phyloP scores from a whole-genome alignment of 2,888 invertebrate species.

The Steinernema carpocapsae region DNA sequence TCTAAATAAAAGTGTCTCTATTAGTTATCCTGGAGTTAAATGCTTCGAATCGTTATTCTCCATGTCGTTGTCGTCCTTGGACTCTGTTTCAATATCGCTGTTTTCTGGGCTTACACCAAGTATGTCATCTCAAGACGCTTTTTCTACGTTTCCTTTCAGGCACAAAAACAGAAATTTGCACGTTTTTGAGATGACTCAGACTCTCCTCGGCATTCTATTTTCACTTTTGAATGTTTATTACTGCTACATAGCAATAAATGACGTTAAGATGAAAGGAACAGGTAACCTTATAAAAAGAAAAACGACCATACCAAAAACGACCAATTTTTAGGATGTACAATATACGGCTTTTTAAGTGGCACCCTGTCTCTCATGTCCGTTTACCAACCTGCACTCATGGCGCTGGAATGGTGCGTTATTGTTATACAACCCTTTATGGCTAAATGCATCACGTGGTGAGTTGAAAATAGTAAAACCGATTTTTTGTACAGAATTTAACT shows the following conservation, averaged over 20 bases:
- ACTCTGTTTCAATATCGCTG: background rate
- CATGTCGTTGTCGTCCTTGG: background rate
- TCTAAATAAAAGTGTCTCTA: too few species aligned
- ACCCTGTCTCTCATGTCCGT: constrained; percentile 20
- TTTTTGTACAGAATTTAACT: background rate
- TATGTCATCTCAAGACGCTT: too few species aligned
- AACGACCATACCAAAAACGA: too few species aligned
- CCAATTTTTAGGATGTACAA: constrained; percentile 9
- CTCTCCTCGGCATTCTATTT: background rate
- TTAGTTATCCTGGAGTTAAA: background rate
- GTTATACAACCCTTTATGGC: constrained; percentile 12
- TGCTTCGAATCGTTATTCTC: background rate
- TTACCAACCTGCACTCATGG: constrained; percentile 14
- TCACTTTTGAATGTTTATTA: constrained; percentile 1
- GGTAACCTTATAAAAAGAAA: too few species aligned
- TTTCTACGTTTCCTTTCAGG: too few species aligned
- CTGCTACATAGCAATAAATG: background rate
- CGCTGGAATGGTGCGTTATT: constrained; percentile 12
- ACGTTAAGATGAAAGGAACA: background rate
- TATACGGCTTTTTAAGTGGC: background rate
- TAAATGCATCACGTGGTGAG: constrained; percentile 11
- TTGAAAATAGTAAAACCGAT: too few species aligned
- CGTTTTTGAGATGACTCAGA: constrained; percentile 14
- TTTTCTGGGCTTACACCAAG: background rate
- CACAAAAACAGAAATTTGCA: constrained; percentile 9